Base-by-base conservation (phyloP, 2,888 invertebrate genomes). In the Epistrophella euchroma region DNA sequence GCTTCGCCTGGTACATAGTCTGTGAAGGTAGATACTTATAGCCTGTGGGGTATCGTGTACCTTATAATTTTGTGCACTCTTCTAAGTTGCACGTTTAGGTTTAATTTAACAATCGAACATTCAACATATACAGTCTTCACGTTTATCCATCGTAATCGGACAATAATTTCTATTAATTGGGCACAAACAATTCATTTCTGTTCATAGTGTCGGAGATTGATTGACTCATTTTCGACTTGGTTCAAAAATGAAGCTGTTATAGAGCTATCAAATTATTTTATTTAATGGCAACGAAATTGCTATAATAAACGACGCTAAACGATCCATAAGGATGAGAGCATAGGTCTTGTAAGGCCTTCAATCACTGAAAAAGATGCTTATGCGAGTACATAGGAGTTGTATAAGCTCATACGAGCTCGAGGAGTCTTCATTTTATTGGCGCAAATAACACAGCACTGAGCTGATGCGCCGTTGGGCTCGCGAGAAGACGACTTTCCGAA, bases 81-180 rank as follows among this genome's bases (percentile, higher is more conserved):
- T 28, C 28, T 60, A 70, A 70, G 15, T 58, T 77, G 40, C 32
- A 37, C 64, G 35, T 43, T 60, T 60, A 60, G 40, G 35, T 43
- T 60, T 60, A 60, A 60, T 60, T 60, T 40, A 60, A 37, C 60
- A 60, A 40, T 60, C 60, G 37, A 40, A 60, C 19, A 28, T 40
- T 52, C 32, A 17, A 35, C 19, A 52, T 50, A 19, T 50, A 47
- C 15, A 28, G 15, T 52, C 17, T 52, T n/a, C 50, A 35, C 37
- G 37, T 52, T 40, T 68, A 32, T 22, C 58, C 56, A 50, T 17
- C 19, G 68, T 55, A 78, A 64, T 71, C 66, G 9, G 47, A 68
- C 72, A 84, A 79, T 79, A 52, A 80, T 80, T 80, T 66, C 75
- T 75, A 80, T 80, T 80, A 80, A 84, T 84, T 84, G 84, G 74